These are phyloP conservation scores for Drosophila prostipennis DNA, from an alignment of 2,888 invertebrate species.

Conservation along the genomic window DNA sequence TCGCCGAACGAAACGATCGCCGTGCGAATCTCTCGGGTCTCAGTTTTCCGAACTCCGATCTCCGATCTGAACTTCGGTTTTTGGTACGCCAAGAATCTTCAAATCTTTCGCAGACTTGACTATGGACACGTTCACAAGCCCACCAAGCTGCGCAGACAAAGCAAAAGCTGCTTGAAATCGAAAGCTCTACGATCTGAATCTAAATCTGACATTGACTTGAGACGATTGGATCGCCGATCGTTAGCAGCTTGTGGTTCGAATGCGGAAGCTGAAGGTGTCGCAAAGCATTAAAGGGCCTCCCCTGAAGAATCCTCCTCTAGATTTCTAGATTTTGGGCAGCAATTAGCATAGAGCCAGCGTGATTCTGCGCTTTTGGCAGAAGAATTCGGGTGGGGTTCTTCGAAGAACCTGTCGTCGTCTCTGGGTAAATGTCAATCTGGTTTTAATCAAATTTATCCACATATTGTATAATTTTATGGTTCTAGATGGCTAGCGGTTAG, in stretches of 20 bases:
- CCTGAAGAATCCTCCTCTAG: background rate
- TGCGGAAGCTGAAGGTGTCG: slow-evolving; percentile 39
- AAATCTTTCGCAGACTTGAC: slow-evolving; percentile 55
- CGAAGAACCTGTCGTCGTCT: background rate
- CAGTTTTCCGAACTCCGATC: background rate
- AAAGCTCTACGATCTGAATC: slow-evolving; percentile 53
- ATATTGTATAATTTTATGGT: slow-evolving; percentile 1
- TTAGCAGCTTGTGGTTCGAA: slow-evolving; percentile 11
- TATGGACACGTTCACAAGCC: slow-evolving; percentile 63
- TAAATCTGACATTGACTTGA: slow-evolving; percentile 66
- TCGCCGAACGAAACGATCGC: slow-evolving; percentile 11
- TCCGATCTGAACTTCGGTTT: background rate
- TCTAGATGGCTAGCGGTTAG: background rate
- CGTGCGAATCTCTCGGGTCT: slow-evolving; percentile 6
- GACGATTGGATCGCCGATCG: slow-evolving; percentile 1
- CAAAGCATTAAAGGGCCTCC: slow-evolving; percentile 3
- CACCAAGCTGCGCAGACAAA: background rate
- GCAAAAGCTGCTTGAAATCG: slow-evolving; percentile 43
- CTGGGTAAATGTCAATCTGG: background rate
- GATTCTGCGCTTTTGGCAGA: background rate
- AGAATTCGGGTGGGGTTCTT: slow-evolving; percentile 8
- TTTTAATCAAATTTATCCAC: background rate
- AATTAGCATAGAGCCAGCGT: background rate
- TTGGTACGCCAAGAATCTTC: slow-evolving; percentile 50
- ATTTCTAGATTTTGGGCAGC: too few species aligned